Evolutionary conservation across 2,888 invertebrate species (phyloP).

Genomic region (Meiosimyza decipiens): DNA sequence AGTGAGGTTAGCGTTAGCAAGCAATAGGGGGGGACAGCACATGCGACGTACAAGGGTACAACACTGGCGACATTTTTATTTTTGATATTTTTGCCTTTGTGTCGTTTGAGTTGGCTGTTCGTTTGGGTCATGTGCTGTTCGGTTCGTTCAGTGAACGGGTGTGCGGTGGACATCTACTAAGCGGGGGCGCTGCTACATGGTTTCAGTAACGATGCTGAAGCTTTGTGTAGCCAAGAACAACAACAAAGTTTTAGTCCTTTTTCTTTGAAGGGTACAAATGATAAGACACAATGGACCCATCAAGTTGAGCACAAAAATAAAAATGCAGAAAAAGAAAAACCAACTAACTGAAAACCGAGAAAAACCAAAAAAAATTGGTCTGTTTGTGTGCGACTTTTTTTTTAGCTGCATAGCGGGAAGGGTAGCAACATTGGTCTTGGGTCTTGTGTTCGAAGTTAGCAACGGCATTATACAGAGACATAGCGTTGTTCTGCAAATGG

Average conservation of each 20-base stretch:
- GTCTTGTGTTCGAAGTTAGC: too few relatives aligned
- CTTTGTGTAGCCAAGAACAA: too few relatives aligned
- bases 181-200: neutral
- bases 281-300: slow-evolving; percentile 33
- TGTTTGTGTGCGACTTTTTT: neutral
- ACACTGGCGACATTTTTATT: slow-evolving; percentile 32
- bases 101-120: slow-evolving; percentile 17
- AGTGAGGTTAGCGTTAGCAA: neutral
- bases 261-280: slow-evolving; percentile 28
- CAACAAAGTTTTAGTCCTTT: slow-evolving; percentile 21
- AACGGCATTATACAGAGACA: neutral
- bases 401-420: neutral
- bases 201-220: neutral
- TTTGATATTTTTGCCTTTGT: slow-evolving; percentile 7
- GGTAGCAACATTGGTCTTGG: neutral
- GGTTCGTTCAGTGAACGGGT: neutral
- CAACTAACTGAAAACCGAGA: too few relatives aligned
- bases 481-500: neutral
- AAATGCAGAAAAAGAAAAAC: neutral
- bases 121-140: slow-evolving; percentile 1
- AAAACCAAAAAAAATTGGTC: neutral
- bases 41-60: slow-evolving; percentile 1
- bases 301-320: slow-evolving; percentile 3
- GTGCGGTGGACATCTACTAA: neutral
- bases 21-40: neutral